Percentiles rank a stretch among this genome's conserved stretches.
Conservation (phyloP, 2,113 vertebrate species). For the Myrmophylax atrothorax region DNA sequence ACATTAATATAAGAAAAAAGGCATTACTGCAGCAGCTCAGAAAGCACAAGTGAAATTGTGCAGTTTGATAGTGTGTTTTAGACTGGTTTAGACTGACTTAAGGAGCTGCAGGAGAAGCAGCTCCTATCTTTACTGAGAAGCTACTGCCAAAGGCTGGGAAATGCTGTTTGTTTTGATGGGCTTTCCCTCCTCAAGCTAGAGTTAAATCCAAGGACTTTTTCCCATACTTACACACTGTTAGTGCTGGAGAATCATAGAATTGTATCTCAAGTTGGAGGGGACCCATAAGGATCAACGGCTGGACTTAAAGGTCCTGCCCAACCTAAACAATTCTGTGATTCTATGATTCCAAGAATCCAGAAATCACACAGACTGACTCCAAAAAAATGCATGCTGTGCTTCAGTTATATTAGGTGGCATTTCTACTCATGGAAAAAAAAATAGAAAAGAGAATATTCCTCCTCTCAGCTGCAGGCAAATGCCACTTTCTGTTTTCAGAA, state of each 20-base stretch:
- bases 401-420: neutral
- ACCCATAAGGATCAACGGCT: neutral
- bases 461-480: neutral
- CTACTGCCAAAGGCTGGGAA: neutral
- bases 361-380: neutral
- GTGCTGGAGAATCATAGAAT: neutral
- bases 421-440: neutral
- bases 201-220: neutral
- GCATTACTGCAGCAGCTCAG: neutral
- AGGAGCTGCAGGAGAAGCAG: neutral
- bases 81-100: neutral
- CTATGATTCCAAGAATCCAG: neutral
- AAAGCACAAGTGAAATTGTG: neutral
- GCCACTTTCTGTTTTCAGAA: neutral
- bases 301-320: neutral
- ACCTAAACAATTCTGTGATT: neutral
- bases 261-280: neutral
- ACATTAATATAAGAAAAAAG: too few relatives aligned
- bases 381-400: neutral
- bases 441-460: neutral
- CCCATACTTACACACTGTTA: accelerated
- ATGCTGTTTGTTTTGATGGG: neutral
- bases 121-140: neutral
- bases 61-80: neutral
- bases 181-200: neutral